Evolutionary conservation across 2,888 invertebrate species (phyloP), one percentile per base, ranked within the genome.

Genomic region (Cheilosia urbana): DNA sequence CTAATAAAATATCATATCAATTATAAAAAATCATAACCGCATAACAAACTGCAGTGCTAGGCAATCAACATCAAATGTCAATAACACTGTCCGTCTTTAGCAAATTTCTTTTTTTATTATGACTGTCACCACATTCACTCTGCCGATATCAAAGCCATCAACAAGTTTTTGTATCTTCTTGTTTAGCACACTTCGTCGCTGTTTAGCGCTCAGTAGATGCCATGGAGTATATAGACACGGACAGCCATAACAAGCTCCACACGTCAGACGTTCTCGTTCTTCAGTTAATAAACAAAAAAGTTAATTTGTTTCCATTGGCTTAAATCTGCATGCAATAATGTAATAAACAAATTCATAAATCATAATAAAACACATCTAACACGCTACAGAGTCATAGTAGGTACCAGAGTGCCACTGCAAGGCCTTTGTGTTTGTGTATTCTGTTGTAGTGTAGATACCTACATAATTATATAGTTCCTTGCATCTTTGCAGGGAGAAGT

Each of bases 271-370:
- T 19, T 45, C 62, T 11, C n/a, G n/a, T n/a, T 73, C 58, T 45
- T 55, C 55, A 63, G 53, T 62, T 11, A 53, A 63, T 63, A 55
- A 63, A 73, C 60, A 51, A 19, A 11, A 15, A 55, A 73, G 7
- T 73, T 73, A 55, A 63, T 73, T 73, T 55, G 63, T 53, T 72
- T 72, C 42, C 37, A n/a, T 58, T 73, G 55, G 53, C 34, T 47
- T 47, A 27, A 24, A 37, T 55, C 30, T 19, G 2, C 37, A 40
- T 72, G 34, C 63, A 45, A 63, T 51, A 60, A 73, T 63, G 27
- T 42, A 34, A 6, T 30, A 3, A 19, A n/a, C 7, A 21, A 30
- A 51, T 2, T 15, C 21, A 71, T n/a, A 30, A 51, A 2, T 15
- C 21, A 71, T n/a, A 58, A 37, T 17, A 45, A 21, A 66, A 40